Base-by-base conservation (phyloP, 2,797 vertebrate species). In the Neosalanx taihuensis region DNA sequence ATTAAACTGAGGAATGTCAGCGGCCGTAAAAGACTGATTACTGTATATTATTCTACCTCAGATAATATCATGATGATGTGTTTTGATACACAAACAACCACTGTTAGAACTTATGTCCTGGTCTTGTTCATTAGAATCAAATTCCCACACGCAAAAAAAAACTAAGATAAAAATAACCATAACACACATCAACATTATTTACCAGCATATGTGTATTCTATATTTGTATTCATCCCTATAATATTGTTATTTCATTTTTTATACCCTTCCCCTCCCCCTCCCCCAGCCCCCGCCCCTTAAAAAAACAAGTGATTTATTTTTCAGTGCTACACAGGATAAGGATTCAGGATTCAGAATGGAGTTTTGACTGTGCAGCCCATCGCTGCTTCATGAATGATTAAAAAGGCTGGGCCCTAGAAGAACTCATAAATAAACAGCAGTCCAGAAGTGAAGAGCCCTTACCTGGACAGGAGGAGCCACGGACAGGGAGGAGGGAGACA, bases 401-500 rank as follows among this genome's bases (percentile, higher is more conserved):
- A 93, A 90, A 87, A 76, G 26, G 41, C 83, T 76, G 80, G 82
- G 78, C 89, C 89, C 84, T 71, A 84, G 86, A 92, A 87, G 79
- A 83, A 81, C 90, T 93, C 90, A 93, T 93, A 92, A 92, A 93
- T 92, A 92, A 92, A 91, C 89, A 93, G 83, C 84, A 91, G 89
- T 84, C 84, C 84, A 79, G 84, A 84, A 84, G 79, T 86, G 79
- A 87, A 82, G 75, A 84, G 82, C 76, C 84, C 74, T 69, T 68
- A 86, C 79, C 71, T 84, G 86, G 84, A 89, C 83, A 82, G 81
- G 9, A 9, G 18, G 30, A 67, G 17, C 17, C 37, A 67, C 6
- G 56, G 49, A 51, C 26, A 51, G 58, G 26, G 13, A 60, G 58
- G 80, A 79, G 77, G 78, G 71, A 63, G 63, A 69, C 57, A 79